These are phyloP conservation scores for Alectura lathami DNA, from an alignment of 2,113 vertebrate genomes.

Conservation along the genomic window DNA sequence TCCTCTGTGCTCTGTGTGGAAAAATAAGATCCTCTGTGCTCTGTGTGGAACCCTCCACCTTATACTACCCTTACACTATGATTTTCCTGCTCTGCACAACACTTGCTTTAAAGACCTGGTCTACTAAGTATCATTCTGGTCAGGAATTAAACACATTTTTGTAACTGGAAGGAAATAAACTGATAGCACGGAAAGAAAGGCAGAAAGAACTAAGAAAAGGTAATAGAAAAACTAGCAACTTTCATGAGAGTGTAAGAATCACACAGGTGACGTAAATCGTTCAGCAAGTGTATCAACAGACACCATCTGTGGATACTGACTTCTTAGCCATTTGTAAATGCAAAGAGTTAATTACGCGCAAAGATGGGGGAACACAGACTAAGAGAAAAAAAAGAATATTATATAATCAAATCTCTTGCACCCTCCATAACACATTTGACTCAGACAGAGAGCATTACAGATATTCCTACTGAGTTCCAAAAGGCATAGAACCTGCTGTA, in stretches of 20 bases:
- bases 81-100: background rate
- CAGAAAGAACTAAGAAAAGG: background rate
- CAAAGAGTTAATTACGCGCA: background rate
- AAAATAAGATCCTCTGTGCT: background rate
- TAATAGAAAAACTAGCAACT: background rate
- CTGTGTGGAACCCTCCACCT: background rate
- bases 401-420: background rate
- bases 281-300: background rate
- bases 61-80: fast-evolving
- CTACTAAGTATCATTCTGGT: background rate
- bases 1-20: background rate
- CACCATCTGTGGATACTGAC: background rate
- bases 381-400: background rate
- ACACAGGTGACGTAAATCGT: background rate
- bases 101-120: background rate
- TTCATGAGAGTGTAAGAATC: background rate
- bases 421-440: background rate
- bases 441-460: background rate
- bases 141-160: background rate
- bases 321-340: background rate
- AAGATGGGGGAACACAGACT: background rate
- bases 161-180: background rate
- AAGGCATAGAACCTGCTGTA: background rate
- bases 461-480: background rate
- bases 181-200: background rate